Evolutionary conservation across 2,113 vertebrate species (phyloP), one percentile per base, ranked within the genome.

Genomic region (Haemorhous mexicanus): DNA sequence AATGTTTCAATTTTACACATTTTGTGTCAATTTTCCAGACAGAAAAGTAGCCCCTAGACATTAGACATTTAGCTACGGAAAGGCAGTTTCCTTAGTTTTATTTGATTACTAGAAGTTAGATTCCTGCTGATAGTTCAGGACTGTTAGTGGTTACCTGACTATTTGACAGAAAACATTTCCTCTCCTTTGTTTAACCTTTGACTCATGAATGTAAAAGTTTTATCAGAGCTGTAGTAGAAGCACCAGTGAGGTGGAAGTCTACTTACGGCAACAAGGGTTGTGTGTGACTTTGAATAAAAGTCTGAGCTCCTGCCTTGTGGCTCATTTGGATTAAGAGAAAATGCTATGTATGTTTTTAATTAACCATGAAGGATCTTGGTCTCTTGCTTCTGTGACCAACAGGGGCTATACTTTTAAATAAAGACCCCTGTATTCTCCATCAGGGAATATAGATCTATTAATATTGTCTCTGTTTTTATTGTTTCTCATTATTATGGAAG

Each of bases 131-230:
- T 96, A 94, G 91, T 88, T 97, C 85, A 95, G 95, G 98, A 96
- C 96, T 97, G 97, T 98, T 98, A 98, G 97, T 97, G 97, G 96
- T 98, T 98, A 97, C 98, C 98, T 98, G 97, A 97, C 97, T 97
- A 79, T 93, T 98, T 97, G 97, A 98, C 97, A 97, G 97, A 98
- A 98, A 98, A 97, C 98, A 98, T 98, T 99, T 99, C 98, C 98
- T 98, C 97, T 97, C 97, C 97, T 97, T 98, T 98, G 97, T 98
- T 99, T 99, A 99, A 99, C 98, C 98, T 98, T 97, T 98, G 98
- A 98, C 98, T 98, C 66, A n/a, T 89, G 97, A 95, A 98, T 98
- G 98, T 98, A 98, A 98, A 98, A 97, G 93, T 98, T 98, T 98
- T 98, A 98, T 98, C 98, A 98, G 98, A 98, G 97, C 96, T 98